Base-by-base conservation (phyloP, 2,113 vertebrate genomes). In the Amphilophus citrinellus region DNA sequence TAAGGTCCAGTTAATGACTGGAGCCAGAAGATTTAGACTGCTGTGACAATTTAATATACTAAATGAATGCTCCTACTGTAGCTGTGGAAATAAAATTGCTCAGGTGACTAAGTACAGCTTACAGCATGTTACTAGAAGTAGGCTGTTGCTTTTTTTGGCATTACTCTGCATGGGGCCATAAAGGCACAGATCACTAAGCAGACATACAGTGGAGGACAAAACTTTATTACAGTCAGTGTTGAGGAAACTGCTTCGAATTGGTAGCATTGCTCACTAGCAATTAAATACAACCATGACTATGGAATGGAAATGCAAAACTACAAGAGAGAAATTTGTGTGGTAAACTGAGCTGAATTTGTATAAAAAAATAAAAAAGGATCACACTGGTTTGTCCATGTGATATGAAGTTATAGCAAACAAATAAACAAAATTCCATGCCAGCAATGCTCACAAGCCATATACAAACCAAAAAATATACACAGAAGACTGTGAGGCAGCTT, bases 1-100 rank as follows among this genome's bases (percentile, higher is more conserved):
- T 90, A 87, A 80, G 82, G 47, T 37, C 42, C 30, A 18, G 81
- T 83, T 82, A 79, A 86, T 84, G 84, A 82, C 39, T 62, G 44
- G 6, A 56, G 75, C 77, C 58, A 13, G 60, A 39, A 80, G 88
- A 82, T 83, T 83, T 68, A 83, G 66, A 76, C 77, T 30, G 66
- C 86, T 44, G 81, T 86, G 84, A 80, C 84, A 90, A 81, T 84
- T 71, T 59, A 76, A 7, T 15, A 35, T 27, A 6, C 60, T 61
- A 32, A 50, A 75, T 57, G 79, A 84, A 32, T 59, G 76, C 42
- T 73, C 30, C 30, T n/a, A 18, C 76, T 80, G 87, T 15, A 35
- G 77, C 80, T 61, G 10, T n/a, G 60, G 32, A 81, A 61, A 83
- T 78, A 75, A 79, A 62, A 78, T 84, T 58, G 22, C 58, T 85